Percentiles rank a stretch among this genome's conserved stretches.
phyloP scores from a whole-genome alignment of 2,113 vertebrate genomes.

The Tachuris rubrigastra region DNA sequence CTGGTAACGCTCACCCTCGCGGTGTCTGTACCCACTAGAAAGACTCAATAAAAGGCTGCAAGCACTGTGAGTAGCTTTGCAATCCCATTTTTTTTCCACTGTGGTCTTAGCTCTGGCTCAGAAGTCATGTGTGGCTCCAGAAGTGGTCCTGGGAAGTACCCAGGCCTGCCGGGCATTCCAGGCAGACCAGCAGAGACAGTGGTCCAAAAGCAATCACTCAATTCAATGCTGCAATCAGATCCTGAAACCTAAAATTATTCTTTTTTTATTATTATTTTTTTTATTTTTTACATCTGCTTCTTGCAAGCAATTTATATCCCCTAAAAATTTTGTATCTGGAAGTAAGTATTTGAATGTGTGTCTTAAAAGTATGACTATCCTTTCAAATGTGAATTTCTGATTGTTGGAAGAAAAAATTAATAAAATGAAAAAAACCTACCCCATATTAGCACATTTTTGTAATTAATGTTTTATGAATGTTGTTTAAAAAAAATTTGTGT shows the following conservation, averaged over 20 bases:
- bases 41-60: background rate
- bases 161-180: background rate
- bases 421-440: background rate
- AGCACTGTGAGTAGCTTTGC: fast-evolving
- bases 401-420: background rate
- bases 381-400: slow-evolving; percentile 39
- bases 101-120: background rate
- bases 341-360: slow-evolving; percentile 36
- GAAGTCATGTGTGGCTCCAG: background rate
- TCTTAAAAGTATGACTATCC: slow-evolving; percentile 2
- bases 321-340: slow-evolving; percentile 17
- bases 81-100: background rate
- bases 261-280: background rate
- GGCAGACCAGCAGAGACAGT: background rate
- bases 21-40: background rate
- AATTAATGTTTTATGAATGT: slow-evolving; percentile 55
- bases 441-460: slow-evolving; percentile 43
- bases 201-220: background rate
- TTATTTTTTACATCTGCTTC: background rate
- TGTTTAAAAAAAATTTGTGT: background rate
- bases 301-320: background rate
- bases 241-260: background rate
- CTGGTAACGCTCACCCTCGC: background rate
- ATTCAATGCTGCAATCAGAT: background rate
- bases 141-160: background rate